Base-by-base conservation (phyloP, 1,140 invertebrate genomes). In the Nymphalis io region DNA sequence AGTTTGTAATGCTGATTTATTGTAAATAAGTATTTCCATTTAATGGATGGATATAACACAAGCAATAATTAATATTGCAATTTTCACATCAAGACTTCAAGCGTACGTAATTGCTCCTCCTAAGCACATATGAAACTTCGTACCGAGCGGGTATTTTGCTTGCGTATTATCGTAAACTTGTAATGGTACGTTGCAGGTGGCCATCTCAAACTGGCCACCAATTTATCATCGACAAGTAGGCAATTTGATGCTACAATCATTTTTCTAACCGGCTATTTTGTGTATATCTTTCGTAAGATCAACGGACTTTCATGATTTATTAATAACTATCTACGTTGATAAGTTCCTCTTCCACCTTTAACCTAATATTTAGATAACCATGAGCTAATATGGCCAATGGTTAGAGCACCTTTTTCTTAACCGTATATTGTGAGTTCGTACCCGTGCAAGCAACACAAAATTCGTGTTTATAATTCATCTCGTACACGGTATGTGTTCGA, bases 161-260 rank as follows among this genome's bases (percentile, higher is more conserved):
- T 58, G 40, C 48, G 11, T 61, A 68, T 60, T 40, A 53, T 61
- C 27, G 8, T 48, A 51, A 21, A 51, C 46, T 23, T 27, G 33
- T 68, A 61, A 68, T 61, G 44, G n/a, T n/a, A 15, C 58, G 44
- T 58, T 33, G 66, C 66, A 68, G 66, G 66, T 68, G 66, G 66
- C n/a, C 66, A 61, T 68, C 46, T 53, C 44, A 44, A 48, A 53
- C 66, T 57, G 38, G 66, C 48, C 60, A 20, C 46, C 46, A 5
- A 38, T 48, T 48, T 33, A 60, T 60, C 38, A 68, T 61, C 66
- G 15, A 18, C 42, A 67, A 67, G 46, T n/a, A 39, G 20, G 60
- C 48, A 40, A 68, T 55, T 68, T 67, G 58, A 60, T 60, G 27
- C 65, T 39, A 51, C 57, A 15, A 60, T 67, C 16, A 60, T 67